Percentiles rank a stretch among this genome's conserved stretches.
Conservation (phyloP, 2,888 invertebrate genomes). For the Erebia palarica region DNA sequence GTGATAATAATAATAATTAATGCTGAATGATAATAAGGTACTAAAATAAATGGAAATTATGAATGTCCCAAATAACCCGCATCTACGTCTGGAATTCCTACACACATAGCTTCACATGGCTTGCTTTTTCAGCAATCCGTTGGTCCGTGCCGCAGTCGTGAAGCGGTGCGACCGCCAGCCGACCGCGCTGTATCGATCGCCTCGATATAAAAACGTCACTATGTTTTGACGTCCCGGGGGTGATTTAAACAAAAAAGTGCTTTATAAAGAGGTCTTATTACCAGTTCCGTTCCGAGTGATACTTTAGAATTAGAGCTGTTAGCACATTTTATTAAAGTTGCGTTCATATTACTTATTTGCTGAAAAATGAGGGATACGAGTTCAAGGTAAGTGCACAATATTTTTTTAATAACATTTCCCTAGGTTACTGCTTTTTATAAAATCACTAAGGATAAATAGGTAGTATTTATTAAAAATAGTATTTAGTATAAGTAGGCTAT, state of each 20-base stretch:
- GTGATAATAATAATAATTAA: too few species aligned
- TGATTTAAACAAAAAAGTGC: constrained; percentile 30
- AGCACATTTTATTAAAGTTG: constrained; percentile 9
- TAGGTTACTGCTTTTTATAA: too few species aligned
- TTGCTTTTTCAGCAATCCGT: constrained; percentile 18
- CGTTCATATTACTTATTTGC: background rate
- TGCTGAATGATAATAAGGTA: too few species aligned
- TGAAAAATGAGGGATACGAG: constrained; percentile 40
- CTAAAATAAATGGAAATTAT: background rate
- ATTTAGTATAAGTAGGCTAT: too few species aligned
- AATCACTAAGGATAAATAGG: too few species aligned
- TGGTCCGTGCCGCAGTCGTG: constrained; percentile 42
- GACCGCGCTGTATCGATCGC: constrained; percentile 52
- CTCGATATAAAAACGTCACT: constrained; percentile 49
- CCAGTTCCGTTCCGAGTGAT: constrained; percentile 11
- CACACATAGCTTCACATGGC: constrained; percentile 17
- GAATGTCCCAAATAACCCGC: constrained; percentile 8
- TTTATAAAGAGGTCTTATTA: background rate
- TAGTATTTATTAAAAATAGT: too few species aligned
- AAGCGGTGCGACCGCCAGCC: constrained; percentile 41
- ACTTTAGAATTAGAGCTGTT: constrained; percentile 6
- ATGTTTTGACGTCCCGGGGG: constrained; percentile 53
- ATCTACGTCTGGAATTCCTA: constrained; percentile 12
- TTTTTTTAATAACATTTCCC: background rate
- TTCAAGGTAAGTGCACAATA: constrained; percentile 29